Evolutionary conservation across 2,797 vertebrate genomes (phyloP).

Genomic region (Ficedula albicollis): DNA sequence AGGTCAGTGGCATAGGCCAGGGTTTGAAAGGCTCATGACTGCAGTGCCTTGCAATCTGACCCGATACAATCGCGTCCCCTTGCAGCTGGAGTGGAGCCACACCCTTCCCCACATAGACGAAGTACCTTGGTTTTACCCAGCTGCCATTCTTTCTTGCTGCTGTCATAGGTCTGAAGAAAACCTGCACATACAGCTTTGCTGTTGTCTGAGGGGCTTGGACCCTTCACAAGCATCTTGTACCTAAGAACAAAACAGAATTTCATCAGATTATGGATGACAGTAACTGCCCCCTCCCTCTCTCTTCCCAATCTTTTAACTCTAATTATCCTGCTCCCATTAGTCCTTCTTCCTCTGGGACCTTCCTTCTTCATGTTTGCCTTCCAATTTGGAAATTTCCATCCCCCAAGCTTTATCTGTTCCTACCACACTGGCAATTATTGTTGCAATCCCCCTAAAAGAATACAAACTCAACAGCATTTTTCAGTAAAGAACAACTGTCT

Average conservation of each 20-base stretch:
- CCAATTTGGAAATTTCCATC: conserved; percentile 35
- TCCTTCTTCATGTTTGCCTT: not conserved
- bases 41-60: not conserved
- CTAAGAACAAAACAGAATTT: conserved; percentile 69
- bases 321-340: not conserved
- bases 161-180: conserved; percentile 80
- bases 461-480: conserved; percentile 34
- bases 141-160: conserved; percentile 84
- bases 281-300: not conserved
- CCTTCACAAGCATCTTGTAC: conserved; percentile 87
- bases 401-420: not conserved
- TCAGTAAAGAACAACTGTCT: conserved; percentile 15
- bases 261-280: not conserved
- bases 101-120: not conserved
- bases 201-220: conserved; percentile 56
- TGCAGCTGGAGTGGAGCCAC: not conserved
- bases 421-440: conserved; percentile 24
- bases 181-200: conserved; percentile 77
- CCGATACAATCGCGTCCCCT: not conserved
- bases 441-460: conserved; percentile 24
- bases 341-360: not conserved
- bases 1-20: not conserved
- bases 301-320: not conserved
- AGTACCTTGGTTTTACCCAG: conserved; percentile 91
- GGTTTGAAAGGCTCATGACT: not conserved